These are phyloP conservation scores for Hormiphora californensis DNA, from an alignment of 37 sponge, comb jelly and placozoan genomes.

Conservation along the genomic window DNA sequence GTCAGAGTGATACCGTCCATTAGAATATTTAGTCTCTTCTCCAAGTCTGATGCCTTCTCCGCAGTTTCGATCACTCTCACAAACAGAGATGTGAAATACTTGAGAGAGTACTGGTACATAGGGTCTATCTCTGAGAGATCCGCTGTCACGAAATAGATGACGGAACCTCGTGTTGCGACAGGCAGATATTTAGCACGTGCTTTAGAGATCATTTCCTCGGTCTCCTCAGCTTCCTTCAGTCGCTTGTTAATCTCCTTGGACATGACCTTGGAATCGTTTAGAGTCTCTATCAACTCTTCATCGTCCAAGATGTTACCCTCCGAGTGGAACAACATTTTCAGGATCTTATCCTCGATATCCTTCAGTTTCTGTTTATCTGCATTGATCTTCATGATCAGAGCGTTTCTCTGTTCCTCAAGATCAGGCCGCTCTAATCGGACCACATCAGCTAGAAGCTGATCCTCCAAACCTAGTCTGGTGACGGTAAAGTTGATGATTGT, in stretches of 20 bases:
- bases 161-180: conserved; percentile 90
- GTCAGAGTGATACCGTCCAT: conserved; percentile 68
- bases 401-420: conserved; percentile 87
- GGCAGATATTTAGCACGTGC: conserved; percentile 90
- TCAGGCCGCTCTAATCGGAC: conserved; percentile 93
- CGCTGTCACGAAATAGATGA: conserved; percentile 97
- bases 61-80: conserved; percentile 88
- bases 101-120: conserved; percentile 99
- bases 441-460: conserved; percentile 97
- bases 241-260: conserved; percentile 80
- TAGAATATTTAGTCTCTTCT: conserved; percentile 72
- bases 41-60: conserved; percentile 71
- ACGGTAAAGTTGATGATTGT: conserved; percentile 99
- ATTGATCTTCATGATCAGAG: conserved; percentile 86
- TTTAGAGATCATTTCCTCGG: conserved; percentile 81
- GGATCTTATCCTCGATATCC: conserved; percentile 90
- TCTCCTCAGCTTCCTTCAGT: conserved; percentile 85
- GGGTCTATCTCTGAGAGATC: conserved; percentile 92
- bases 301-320: conserved; percentile 97
- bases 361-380: conserved; percentile 90
- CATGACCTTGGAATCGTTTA: conserved; percentile 85
- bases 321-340: conserved; percentile 88
- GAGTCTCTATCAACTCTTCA: conserved; percentile 83
- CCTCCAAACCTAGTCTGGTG: conserved; percentile 91
- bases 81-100: conserved; percentile 86